Percentiles rank a stretch among this genome's conserved stretches.
Conservation (phyloP, 2,113 vertebrate genomes). For the Todiramphus saurophagus region DNA sequence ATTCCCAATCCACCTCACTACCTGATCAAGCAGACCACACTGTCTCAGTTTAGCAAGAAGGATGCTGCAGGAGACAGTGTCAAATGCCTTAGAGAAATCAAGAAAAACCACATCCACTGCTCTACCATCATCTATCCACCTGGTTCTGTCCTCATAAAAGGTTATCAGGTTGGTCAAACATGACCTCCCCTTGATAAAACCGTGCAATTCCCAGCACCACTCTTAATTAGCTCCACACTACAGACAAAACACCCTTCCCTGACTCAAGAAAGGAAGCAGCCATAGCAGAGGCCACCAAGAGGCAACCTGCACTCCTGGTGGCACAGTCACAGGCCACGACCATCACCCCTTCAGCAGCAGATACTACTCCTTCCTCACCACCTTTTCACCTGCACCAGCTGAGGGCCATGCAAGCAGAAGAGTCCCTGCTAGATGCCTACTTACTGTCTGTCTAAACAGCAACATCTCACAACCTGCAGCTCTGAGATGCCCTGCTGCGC, state of each 20-base stretch:
- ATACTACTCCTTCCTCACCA: neutral
- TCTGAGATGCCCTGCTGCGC: rapidly evolving
- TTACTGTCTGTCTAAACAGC: neutral
- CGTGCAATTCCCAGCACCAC: neutral
- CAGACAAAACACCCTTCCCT: rapidly evolving
- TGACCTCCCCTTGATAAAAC: too few relatives aligned
- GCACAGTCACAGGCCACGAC: neutral
- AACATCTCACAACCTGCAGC: neutral
- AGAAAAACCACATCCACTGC: too few relatives aligned
- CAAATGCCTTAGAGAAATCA: too few relatives aligned
- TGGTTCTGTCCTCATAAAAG: too few relatives aligned
- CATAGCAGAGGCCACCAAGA: neutral
- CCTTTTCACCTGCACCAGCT: neutral
- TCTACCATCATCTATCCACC: too few relatives aligned
- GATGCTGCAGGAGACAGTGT: too few relatives aligned
- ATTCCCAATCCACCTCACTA: too few relatives aligned
- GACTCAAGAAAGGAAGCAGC: neutral
- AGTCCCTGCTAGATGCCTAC: neutral
- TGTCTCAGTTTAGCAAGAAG: too few relatives aligned
- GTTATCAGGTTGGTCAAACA: too few relatives aligned
- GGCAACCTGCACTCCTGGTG: neutral
- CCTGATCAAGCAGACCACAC: too few relatives aligned
- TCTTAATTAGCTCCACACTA: neutral
- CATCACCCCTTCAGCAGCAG: neutral
- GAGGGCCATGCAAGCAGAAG: neutral